Percentiles rank a stretch among this genome's conserved stretches.
phyloP scores from a whole-genome alignment of 2,797 vertebrate species.

The Syngnathus acus region DNA sequence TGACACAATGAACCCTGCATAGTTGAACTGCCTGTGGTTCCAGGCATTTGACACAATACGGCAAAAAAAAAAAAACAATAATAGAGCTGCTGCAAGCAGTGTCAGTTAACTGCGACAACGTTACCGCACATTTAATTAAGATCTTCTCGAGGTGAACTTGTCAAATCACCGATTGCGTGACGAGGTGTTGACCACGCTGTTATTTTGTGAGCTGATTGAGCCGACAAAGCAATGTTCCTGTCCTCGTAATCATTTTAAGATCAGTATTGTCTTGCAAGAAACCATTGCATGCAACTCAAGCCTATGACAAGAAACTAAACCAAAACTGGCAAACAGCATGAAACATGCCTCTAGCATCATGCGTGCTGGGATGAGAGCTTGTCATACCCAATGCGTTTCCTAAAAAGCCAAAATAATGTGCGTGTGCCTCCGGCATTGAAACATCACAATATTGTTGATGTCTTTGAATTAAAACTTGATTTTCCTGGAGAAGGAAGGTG shows the following conservation, averaged over 20 bases:
- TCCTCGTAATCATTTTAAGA: background rate
- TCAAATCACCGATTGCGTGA: background rate
- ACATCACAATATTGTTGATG: background rate
- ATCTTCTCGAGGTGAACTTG: background rate
- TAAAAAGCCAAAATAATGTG: constrained; percentile 3
- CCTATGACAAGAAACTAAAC: background rate
- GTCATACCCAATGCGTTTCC: constrained; percentile 5
- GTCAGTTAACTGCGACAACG: background rate
- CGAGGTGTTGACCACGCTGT: background rate
- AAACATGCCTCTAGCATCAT: background rate
- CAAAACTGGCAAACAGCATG: constrained; percentile 4
- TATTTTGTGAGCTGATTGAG: background rate
- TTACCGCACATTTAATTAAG: background rate
- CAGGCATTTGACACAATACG: background rate
- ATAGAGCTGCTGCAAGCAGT: background rate
- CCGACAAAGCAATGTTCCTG: background rate
- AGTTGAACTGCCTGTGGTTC: background rate
- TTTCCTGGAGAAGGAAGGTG: background rate
- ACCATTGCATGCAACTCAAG: background rate
- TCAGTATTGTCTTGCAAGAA: background rate
- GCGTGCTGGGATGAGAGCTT: background rate
- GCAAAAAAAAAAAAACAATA: background rate
- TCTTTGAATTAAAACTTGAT: background rate
- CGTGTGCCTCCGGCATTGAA: background rate
- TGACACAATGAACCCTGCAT: background rate